Evolutionary conservation across 1,140 invertebrate species (phyloP), one percentile per base, ranked within the genome.

Genomic region (Aphelinus atriplicis): DNA sequence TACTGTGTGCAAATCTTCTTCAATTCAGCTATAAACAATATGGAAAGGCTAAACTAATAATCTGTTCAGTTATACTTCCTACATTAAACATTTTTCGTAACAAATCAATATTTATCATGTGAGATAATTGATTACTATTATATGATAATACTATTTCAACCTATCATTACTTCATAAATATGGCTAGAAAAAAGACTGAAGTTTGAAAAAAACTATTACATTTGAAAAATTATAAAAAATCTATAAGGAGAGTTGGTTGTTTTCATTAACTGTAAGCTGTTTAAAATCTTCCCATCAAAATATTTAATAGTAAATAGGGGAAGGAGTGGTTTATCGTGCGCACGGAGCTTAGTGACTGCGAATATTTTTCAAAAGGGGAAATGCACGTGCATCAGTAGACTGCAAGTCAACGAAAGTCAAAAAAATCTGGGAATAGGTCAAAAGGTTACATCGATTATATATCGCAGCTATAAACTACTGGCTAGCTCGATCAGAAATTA

Each of bases 1-100:
- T 98, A 96, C 90, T 96, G 94, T 92, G 96, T 93, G 91, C 95
- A 93, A 91, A 97, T 94, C 92, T 91, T 92, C 92, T 93, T 94
- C 90, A 95, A 92, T 88, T 91, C 89, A 87, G 90, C 94, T 95
- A 94, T 88, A 93, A 90, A 87, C 83, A 87, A 87, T 82, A 87
- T 84, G 9, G 80, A 85, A 78, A 83, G 80, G 82, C 84, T 80
- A 86, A 78, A 82, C 81, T 82, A 81, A 48, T 45, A 43, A 69
- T 80, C 76, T 71, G 9, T 75, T 26, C 26, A 26, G 26, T 26
- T 26, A 26, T 26, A 26, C 26, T 26, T 26, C 26, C 26, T 26
- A 26, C 26, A 26, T 26, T 26, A 26, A 26, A 26, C 26, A 26
- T 26, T 26, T 26, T 26, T 26, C 26, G 26, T 26, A 26, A 26